Evolutionary conservation across 2,113 vertebrate species (phyloP), one percentile per base, ranked within the genome.

Genomic region (Macrotus californicus): DNA sequence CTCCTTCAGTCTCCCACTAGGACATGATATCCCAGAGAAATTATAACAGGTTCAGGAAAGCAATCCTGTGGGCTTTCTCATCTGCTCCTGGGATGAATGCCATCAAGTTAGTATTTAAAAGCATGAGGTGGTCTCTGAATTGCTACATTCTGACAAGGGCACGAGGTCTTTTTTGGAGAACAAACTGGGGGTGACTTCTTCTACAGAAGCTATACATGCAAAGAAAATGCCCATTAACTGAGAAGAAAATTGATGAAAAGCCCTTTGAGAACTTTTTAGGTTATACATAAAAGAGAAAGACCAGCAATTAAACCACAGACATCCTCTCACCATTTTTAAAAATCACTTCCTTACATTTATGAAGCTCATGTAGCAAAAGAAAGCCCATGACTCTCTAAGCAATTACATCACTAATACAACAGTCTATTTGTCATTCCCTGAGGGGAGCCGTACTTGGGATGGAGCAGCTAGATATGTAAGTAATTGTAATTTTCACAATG

Each of bases 281-380:
- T 66, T 89, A 43, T 86, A 91, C 94, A 82, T 80, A 92, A 80
- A 84, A 75, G 69, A 52, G 43, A 95, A 87, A 89, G 7, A 64
- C 15, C 10, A 24, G 77, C 91, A 94, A 89, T 87, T 94, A 96
- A 95, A 85, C 34, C 36, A 46, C 86, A 95, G 21, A 91, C 43
- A 89, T 75, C 43, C 22, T 89, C 69, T 91, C 39, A 31, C 14
- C 75, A 84, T 80, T 88, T 89, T n/a, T 26, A 59, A 87, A 94
- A 96, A 80, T 29, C 36, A 73, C 36, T 86, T 94, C 77, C 91
- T 95, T 83, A 31, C 94, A 94, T 96, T 95, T 75, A 93, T 75
- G 69, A 94, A 95, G 75, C 85, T 92, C 82, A 81, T 26, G 61
- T 19, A 95, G 67, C 85, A 94, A 94, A 93, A 91, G 56, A 61